Conservation (phyloP, 2,797 vertebrate species). For the Lycodopsis pacificus region DNA sequence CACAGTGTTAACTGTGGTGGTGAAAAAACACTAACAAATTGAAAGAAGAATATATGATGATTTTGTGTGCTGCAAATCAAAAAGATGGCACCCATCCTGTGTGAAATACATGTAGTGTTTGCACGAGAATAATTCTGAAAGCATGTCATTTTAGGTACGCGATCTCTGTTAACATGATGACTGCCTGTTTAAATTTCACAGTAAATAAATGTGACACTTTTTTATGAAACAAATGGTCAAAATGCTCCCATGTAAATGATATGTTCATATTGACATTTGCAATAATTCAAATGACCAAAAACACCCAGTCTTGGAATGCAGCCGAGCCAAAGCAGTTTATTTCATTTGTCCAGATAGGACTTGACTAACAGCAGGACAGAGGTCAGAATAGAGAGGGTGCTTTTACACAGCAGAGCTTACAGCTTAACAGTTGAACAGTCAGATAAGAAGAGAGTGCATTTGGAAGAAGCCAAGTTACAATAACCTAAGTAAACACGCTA, state of each 20-base stretch:
- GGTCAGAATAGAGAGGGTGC: background rate
- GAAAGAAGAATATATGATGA: conserved; percentile 16
- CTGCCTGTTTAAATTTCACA: background rate
- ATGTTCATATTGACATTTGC: background rate
- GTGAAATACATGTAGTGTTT: conserved; percentile 3
- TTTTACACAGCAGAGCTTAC: background rate
- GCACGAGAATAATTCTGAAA: background rate
- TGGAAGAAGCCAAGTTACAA: background rate
- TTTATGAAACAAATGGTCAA: background rate
- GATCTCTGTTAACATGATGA: background rate
- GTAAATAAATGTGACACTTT: background rate
- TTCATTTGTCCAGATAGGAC: background rate
- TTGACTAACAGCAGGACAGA: background rate
- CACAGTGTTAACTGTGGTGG: conserved; percentile 10
- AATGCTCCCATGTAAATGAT: background rate
- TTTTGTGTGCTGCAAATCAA: conserved; percentile 4
- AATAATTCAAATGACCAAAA: background rate
- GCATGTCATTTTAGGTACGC: background rate
- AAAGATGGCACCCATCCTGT: background rate
- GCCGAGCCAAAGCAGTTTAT: background rate
- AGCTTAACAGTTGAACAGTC: background rate
- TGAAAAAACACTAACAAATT: conserved; percentile 33
- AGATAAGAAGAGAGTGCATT: background rate
- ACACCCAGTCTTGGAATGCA: background rate
- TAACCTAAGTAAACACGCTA: too few species aligned